Evolutionary conservation across 2,797 vertebrate species (phyloP).

Genomic region (Aphelocoma californica): DNA sequence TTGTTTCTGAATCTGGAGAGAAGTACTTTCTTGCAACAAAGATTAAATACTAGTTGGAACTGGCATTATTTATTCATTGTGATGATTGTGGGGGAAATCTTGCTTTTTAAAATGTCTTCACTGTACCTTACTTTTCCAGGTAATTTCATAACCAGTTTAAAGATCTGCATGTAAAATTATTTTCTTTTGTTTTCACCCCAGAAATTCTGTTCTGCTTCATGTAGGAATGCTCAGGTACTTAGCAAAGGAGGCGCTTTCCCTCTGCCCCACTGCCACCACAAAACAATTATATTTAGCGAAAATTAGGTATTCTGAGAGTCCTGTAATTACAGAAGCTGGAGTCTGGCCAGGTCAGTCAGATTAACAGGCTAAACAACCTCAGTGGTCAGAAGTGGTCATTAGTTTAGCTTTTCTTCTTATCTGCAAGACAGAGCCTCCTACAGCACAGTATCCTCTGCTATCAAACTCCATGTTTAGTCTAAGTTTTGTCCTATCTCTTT

Average conservation of each 20-base stretch:
- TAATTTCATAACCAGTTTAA: background rate
- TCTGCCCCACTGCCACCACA: fast-evolving
- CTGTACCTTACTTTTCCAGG: background rate
- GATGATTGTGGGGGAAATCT: background rate
- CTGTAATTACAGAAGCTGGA: conserved; percentile 41
- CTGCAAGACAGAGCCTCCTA: background rate
- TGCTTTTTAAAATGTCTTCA: background rate
- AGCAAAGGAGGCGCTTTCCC: background rate
- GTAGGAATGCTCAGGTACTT: background rate
- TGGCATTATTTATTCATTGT: background rate
- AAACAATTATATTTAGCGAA: background rate
- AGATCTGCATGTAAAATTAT: background rate
- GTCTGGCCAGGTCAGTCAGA: background rate
- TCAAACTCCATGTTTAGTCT: conserved; percentile 57
- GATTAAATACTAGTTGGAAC: background rate
- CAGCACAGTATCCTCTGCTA: background rate
- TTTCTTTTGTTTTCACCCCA: background rate
- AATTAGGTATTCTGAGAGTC: background rate
- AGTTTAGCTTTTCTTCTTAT: conserved; percentile 43
- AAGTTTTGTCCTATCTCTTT: conserved; percentile 17
- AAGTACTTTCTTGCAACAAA: background rate
- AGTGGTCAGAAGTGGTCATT: background rate
- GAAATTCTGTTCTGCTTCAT: background rate
- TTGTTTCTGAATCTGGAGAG: background rate
- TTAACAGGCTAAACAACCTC: conserved; percentile 24